Evolutionary conservation across 92 coral and sea anemone genomes (phyloP), one percentile per base, ranked within the genome.

Genomic region (Desmophyllum pertusum): DNA sequence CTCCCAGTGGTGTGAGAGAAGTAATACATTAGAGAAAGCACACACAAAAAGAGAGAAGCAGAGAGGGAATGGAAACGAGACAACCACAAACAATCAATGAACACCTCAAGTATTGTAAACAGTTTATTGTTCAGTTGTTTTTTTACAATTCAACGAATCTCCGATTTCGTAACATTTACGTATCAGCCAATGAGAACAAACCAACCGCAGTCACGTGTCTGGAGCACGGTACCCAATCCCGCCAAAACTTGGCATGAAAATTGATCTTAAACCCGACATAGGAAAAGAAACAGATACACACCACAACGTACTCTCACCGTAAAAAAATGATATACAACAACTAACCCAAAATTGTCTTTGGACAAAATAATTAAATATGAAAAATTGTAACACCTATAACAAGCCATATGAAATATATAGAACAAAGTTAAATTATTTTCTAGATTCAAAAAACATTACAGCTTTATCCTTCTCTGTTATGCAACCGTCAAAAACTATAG

Each of bases 111-210:
- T 39, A 40, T 30, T 66, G 75, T 51, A 80, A 80, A 80, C 41
- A 42, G 51, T 82, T 82, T 71, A 71, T 81, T 77, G 13, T 55
- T 81, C 53, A 38, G 41, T 39, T 70, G 17, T 38, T 81, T 71
- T 79, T 82, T 82, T 70, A 82, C 86, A 82, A 82, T 72, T 53
- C 70, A 70, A 71, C 78, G 33, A 17, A 39, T 71, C 38, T 52
- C 55, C 17, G 69, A 70, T 51, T 55, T 81, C 50, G 41, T 30
- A 81, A 53, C 36, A 80, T 68, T 35, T 48, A 45, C 52, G 79
- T 33, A 30, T 72, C 79, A 61, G 79, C 79, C 70, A 78, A 64
- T 63, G 48, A 41, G 31, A 66, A 46, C 66, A 68, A 80, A 45
- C 51, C 53, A 52, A 23, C 52, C 55, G 38, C 66, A 21, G 33